These are phyloP conservation scores for Eurystomus glaucurus DNA, from an alignment of 2,797 vertebrate genomes.

Conservation along the genomic window DNA sequence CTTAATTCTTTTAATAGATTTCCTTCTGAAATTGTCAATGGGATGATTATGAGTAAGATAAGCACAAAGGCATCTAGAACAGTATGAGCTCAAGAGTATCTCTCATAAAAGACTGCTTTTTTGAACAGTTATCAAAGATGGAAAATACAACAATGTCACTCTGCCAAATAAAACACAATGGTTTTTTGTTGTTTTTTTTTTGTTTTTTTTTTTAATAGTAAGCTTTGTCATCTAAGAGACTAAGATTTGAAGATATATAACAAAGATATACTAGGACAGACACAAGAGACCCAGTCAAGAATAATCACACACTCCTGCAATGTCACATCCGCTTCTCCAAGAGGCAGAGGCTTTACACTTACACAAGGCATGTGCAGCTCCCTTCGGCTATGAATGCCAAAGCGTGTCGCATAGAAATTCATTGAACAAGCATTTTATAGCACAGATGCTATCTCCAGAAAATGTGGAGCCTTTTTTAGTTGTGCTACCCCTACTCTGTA, in stretches of 20 bases:
- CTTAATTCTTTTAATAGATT: not conserved
- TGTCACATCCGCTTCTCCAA: not conserved
- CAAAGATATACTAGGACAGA: not conserved
- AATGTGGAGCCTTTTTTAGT: fast-evolving
- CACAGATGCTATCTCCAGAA: not conserved
- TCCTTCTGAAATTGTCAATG: not conserved
- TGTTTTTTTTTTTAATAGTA: not conserved
- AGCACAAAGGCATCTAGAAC: constrained; percentile 14
- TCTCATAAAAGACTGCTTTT: not conserved
- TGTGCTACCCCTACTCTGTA: fast-evolving
- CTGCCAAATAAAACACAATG: not conserved
- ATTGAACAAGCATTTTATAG: not conserved
- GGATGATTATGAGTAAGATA: not conserved
- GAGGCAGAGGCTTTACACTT: not conserved
- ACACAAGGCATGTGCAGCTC: fast-evolving
- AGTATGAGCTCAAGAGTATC: not conserved
- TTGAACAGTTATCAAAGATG: not conserved
- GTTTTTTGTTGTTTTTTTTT: not conserved
- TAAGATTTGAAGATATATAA: not conserved
- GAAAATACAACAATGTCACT: not conserved
- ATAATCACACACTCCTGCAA: not conserved
- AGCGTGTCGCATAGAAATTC: not conserved
- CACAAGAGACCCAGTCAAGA: not conserved
- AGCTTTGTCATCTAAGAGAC: not conserved
- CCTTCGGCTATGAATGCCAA: not conserved